Conservation (phyloP, 1,140 invertebrate genomes). For the Macrocentrus cingulum region DNA sequence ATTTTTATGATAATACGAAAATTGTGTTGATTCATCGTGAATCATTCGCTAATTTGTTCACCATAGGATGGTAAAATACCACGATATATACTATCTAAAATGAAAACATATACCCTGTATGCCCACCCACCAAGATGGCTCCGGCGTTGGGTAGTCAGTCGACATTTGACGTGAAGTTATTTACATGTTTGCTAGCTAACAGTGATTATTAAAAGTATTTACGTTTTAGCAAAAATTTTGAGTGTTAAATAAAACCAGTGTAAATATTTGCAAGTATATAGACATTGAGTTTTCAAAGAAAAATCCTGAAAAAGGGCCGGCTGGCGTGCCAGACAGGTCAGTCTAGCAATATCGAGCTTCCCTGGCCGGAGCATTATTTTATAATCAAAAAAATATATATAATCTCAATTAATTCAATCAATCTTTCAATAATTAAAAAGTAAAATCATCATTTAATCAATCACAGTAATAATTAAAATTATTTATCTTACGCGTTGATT, state of each 20-base stretch:
- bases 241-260: conserved; percentile 7
- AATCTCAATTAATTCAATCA: not conserved
- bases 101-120: conserved; percentile 39
- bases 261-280: conserved; percentile 2
- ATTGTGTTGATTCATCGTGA: too few species aligned
- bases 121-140: conserved; percentile 57
- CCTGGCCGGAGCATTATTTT: conserved; percentile 27
- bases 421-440: too few species aligned
- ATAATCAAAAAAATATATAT: conserved; percentile 13
- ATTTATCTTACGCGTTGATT: too few species aligned
- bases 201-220: conserved; percentile 23
- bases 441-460: too few species aligned
- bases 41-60: too few species aligned
- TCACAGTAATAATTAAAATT: too few species aligned
- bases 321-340: conserved; percentile 39
- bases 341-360: conserved; percentile 34
- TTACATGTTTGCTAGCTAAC: conserved; percentile 38
- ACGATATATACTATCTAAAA: conserved; percentile 24
- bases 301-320: conserved; percentile 40
- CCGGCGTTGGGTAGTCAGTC: conserved; percentile 50
- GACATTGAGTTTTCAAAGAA: conserved; percentile 14
- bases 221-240: conserved; percentile 15
- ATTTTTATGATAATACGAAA: too few species aligned
- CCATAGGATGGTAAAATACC: not conserved
- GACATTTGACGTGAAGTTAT: conserved; percentile 52